phyloP scores from a whole-genome alignment of 1,140 invertebrate species.

The Cyphomyrmex costatus region DNA sequence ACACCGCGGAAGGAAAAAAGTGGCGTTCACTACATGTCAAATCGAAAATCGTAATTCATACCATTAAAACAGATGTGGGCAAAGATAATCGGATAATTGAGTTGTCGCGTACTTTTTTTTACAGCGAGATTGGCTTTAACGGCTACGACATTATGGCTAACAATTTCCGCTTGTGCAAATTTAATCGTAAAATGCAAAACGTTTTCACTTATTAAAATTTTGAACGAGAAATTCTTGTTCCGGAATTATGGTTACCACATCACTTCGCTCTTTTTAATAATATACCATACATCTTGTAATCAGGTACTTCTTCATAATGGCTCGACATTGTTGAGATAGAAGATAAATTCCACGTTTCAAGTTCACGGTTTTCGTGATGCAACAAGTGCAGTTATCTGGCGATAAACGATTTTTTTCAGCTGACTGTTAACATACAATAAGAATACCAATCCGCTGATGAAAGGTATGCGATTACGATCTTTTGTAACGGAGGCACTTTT shows the following conservation, averaged over 20 bases:
- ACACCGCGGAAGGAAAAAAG: background rate
- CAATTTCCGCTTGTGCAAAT: constrained; percentile 14
- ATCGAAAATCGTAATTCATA: constrained; percentile 17
- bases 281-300: background rate
- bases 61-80: background rate
- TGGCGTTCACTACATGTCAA: background rate
- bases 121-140: constrained; percentile 1
- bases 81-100: constrained; percentile 35
- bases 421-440: too few relatives aligned
- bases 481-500: constrained; percentile 18
- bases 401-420: constrained; percentile 20
- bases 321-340: background rate
- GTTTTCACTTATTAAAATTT: background rate
- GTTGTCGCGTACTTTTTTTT: constrained; percentile 28
- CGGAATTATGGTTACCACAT: background rate
- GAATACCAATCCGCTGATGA: constrained; percentile 55
- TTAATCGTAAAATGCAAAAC: constrained; percentile 3
- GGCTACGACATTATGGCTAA: background rate
- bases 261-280: background rate
- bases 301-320: background rate
- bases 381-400: constrained; percentile 38
- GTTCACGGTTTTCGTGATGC: background rate
- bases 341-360: background rate
- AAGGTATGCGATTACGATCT: constrained; percentile 53
- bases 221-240: background rate